These are phyloP conservation scores for Amorpha juglandis DNA, from an alignment of 2,888 invertebrate species.

Conservation along the genomic window DNA sequence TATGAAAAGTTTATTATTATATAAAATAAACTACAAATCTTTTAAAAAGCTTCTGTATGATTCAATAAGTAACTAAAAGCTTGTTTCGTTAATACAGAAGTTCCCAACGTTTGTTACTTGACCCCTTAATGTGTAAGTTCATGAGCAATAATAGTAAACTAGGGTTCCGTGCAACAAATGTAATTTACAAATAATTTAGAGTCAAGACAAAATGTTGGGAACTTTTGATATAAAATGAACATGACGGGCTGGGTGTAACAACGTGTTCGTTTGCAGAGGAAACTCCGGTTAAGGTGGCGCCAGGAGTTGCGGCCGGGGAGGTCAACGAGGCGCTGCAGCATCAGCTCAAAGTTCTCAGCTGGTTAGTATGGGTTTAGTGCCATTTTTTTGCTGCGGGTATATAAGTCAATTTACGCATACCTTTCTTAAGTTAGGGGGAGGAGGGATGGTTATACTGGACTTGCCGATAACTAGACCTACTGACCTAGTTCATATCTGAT, in stretches of 20 bases:
- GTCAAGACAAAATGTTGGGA: not conserved
- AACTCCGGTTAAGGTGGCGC: conserved; percentile 77
- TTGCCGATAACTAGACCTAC: too few species aligned
- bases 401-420: too few species aligned
- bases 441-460: too few species aligned
- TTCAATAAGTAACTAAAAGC: conserved; percentile 1
- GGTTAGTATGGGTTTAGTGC: conserved; percentile 49
- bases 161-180: too few species aligned
- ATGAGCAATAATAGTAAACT: not conserved
- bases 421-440: too few species aligned
- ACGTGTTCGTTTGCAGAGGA: conserved; percentile 59
- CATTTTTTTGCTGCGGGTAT: too few species aligned
- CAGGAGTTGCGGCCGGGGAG: conserved; percentile 75
- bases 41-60: not conserved
- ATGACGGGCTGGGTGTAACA: conserved; percentile 12
- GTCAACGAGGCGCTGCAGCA: conserved; percentile 76
- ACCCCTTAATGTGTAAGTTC: not conserved
- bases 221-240: not conserved
- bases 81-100: not conserved
- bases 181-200: not conserved
- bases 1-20: not conserved
- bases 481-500: too few species aligned
- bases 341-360: conserved; percentile 75
- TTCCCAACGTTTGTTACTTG: not conserved
- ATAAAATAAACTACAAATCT: not conserved